Base-by-base conservation (phyloP, 2,888 invertebrate genomes). In the Andrena flavipes region DNA sequence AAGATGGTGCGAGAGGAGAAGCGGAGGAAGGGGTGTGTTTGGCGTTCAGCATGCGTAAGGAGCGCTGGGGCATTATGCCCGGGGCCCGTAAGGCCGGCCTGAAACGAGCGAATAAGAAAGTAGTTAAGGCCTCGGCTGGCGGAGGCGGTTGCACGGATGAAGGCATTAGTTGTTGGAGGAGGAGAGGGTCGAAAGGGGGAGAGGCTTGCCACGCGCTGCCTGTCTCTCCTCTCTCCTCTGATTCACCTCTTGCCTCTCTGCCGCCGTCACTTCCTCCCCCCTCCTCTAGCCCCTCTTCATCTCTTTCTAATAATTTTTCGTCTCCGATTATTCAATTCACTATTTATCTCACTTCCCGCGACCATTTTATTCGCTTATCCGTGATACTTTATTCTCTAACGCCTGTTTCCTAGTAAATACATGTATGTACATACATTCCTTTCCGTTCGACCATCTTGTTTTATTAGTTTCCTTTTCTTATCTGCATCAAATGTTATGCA, bases 41-140 rank as follows among this genome's bases (percentile, higher is more conserved):
- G 84, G 87, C 90, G 90, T 90, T 91, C 91, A 91, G 91, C 91
- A 88, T 92, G 91, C 91, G 90, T 90, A 92, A 92, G 91, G 91
- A 92, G 90, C 91, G 88, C 85, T 87, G 85, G 70, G 85, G 79
- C 85, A 84, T 87, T 85, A 85, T 82, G 80, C 77, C 69, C 75
- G 78, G 29, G 81, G 69, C 80, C 76, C 80, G 82, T 76, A 65
- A 86, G 85, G 82, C 82, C 72, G 87, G 87, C 67, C 82, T 82
- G 83, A 80, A 87, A 86, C 85, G 87, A 90, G 84, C 88, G 91
- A 90, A 90, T 89, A 90, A 91, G 91, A 91, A 92, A 90, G 91
- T 88, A 89, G 88, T 82, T 87, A 84, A 80, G 86, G 79, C 87
- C 75, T 74, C 74, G 76, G 33, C 42, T 68, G 82, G 80, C 78